phyloP scores from a whole-genome alignment of 30 jellyfish, hydroid and myxozoan species.

The Sanderia malayensis region DNA sequence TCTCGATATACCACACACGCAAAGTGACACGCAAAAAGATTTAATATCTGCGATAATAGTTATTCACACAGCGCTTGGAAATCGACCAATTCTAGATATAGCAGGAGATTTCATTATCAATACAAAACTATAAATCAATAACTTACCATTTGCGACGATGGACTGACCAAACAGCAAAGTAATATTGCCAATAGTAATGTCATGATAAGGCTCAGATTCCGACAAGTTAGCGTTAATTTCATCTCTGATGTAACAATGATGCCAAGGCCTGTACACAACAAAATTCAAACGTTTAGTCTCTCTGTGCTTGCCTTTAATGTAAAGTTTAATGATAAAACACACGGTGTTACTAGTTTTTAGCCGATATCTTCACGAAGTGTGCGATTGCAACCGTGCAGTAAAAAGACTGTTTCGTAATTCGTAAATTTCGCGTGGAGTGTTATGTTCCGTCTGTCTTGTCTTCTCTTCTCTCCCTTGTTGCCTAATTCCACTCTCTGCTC shows the following conservation, averaged over 20 bases:
- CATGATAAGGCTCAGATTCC: neutral
- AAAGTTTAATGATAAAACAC: too few species aligned
- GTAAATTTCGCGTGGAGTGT: too few species aligned
- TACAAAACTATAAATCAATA: neutral
- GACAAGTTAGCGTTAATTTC: neutral
- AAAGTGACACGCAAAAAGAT: neutral
- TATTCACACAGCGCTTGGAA: neutral
- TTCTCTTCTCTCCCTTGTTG: too few species aligned
- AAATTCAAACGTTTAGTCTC: neutral
- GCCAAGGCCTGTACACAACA: slow-evolving; percentile 15
- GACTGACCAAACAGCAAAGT: neutral
- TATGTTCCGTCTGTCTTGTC: too few species aligned
- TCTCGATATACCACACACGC: neutral
- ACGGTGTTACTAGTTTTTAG: too few species aligned
- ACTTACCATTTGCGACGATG: neutral
- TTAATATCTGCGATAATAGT: slow-evolving; percentile 3
- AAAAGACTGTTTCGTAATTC: too few species aligned
- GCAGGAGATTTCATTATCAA: neutral
- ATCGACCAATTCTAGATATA: neutral
- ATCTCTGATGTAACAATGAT: too few species aligned
- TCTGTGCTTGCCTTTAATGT: too few species aligned
- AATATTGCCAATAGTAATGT: neutral
- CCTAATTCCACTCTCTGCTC: too few species aligned
- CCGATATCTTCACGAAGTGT: too few species aligned
- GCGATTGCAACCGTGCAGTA: too few species aligned